phyloP scores from a whole-genome alignment of 2,888 invertebrate genomes.

The Orthonevra nobilis region DNA sequence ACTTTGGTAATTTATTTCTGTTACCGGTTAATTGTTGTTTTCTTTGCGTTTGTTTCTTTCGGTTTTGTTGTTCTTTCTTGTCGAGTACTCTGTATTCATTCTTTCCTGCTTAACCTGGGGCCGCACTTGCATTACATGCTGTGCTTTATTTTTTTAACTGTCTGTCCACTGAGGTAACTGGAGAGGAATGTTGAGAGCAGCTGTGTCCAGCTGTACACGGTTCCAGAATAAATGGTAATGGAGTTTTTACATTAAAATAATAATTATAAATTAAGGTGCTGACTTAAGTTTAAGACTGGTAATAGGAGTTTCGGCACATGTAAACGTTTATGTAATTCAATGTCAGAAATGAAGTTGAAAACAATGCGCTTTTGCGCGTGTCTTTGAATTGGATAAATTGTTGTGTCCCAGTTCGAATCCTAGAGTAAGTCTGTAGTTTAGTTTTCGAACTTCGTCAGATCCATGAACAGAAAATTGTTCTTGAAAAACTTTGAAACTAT shows the following conservation, averaged over 20 bases:
- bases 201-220: conserved; percentile 27
- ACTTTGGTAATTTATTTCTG: conserved; percentile 44
- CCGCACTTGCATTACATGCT: conserved; percentile 12
- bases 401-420: too few species aligned
- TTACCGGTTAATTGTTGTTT: conserved; percentile 12
- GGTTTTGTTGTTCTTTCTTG: conserved; percentile 3
- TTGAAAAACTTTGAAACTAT: too few species aligned
- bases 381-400: too few species aligned
- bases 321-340: too few species aligned
- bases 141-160: too few species aligned
- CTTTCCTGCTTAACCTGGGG: conserved; percentile 35
- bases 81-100: conserved; percentile 35
- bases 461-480: too few species aligned
- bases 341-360: too few species aligned
- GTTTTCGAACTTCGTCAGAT: too few species aligned
- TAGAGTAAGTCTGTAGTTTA: too few species aligned
- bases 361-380: too few species aligned
- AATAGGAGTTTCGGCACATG: too few species aligned
- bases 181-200: not conserved
- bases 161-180: conserved; percentile 7
- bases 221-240: conserved; percentile 1
- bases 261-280: conserved; percentile 4
- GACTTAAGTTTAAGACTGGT: conserved; percentile 8
- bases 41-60: conserved; percentile 13
- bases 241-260: conserved; percentile 23